phyloP scores from a whole-genome alignment of 1,140 invertebrate species.

The Pogonognathellus flavescens region DNA sequence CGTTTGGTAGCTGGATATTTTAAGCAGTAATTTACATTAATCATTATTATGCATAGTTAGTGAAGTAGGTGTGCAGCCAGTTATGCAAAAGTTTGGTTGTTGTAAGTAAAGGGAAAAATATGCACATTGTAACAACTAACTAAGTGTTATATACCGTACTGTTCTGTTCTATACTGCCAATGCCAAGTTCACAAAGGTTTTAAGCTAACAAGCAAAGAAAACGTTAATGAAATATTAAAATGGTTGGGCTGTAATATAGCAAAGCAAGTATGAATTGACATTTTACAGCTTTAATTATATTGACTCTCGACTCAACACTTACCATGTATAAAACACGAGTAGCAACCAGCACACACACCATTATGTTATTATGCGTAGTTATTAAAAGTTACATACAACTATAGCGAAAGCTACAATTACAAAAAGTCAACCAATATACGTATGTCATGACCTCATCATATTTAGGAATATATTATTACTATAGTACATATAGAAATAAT shows the following conservation, averaged over 20 bases:
- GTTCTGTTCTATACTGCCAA: conserved; percentile 28
- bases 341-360: not conserved
- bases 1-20: no score
- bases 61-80: no score
- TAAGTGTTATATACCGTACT: not conserved
- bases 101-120: not conserved
- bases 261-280: conserved; percentile 11
- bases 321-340: not conserved
- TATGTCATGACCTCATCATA: conserved; percentile 64
- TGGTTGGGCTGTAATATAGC: not conserved
- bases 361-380: conserved; percentile 28
- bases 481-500: not conserved
- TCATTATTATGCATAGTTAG: no score
- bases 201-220: conserved; percentile 18
- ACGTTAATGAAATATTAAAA: no score
- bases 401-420: conserved; percentile 29
- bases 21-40: no score
- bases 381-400: conserved; percentile 12
- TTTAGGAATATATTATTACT: conserved; percentile 39
- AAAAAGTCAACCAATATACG: conserved; percentile 65
- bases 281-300: conserved; percentile 10
- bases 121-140: no score
- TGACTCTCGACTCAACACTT: conserved; percentile 27
- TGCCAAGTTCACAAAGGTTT: conserved; percentile 29
- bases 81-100: not conserved